Evolutionary conservation across 2,797 vertebrate species (phyloP).

Genomic region (Apogon hyalosoma): DNA sequence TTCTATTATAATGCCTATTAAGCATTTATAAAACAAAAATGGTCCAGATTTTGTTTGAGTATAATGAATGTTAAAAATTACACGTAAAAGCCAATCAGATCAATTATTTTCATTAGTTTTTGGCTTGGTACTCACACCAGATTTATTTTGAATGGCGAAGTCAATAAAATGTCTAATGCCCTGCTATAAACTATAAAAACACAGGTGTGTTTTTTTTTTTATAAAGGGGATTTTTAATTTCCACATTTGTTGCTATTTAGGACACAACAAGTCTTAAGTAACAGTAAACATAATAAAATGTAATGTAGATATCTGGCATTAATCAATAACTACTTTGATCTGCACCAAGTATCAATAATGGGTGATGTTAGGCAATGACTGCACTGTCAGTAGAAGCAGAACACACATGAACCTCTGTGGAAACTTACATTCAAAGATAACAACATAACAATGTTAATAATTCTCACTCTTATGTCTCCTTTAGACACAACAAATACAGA

Average conservation of each 20-base stretch:
- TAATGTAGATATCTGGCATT: constrained; percentile 21
- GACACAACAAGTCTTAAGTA: neutral
- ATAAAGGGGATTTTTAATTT: neutral
- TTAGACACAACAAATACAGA: neutral
- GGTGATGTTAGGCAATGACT: constrained; percentile 82
- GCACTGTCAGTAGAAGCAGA: constrained; percentile 60
- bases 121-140: constrained; percentile 18
- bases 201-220: no score
- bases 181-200: neutral
- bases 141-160: neutral
- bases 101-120: no score
- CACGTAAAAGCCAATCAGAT: neutral
- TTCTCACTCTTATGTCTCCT: no score
- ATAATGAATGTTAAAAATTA: constrained; percentile 18
- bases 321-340: constrained; percentile 57
- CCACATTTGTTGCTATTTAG: neutral
- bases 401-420: constrained; percentile 1
- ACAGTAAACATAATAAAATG: neutral
- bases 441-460: no score
- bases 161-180: neutral
- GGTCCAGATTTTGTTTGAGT: constrained; percentile 18
- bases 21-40: constrained; percentile 28
- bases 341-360: constrained; percentile 77
- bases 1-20: constrained; percentile 2
- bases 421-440: neutral